Base-by-base conservation (phyloP, 2,113 vertebrate genomes). In the Rhinopomastus cyanomelas region DNA sequence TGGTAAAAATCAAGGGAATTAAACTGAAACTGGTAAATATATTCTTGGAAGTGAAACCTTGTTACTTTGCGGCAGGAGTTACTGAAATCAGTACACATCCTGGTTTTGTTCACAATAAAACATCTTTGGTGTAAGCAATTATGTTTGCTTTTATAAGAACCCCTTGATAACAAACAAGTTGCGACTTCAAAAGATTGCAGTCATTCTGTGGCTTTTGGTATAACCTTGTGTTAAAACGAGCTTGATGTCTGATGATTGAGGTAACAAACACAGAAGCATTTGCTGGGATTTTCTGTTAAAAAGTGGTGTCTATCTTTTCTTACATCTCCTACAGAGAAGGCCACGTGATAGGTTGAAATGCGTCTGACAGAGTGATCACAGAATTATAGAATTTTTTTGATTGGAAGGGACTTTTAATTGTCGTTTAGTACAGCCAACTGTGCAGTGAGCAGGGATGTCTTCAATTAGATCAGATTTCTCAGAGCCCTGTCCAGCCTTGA, bases 321-420 rank as follows among this genome's bases (percentile, higher is more conserved):
- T 62, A 2, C 5, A 75, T n/a, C 16, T 42, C 3, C n/a, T 2
- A 32, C 12, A 2, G 1, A 19, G 48, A 77, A 26, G 30, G 2
- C 22, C 1, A 0, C 23, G 26, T 27, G 23, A 9, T 74, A 51
- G 9, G 20, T 66, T 18, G 11, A 69, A 71, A 21, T 12, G 1
- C n/a, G 30, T 73, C 5, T 44, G n/a, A 8, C 21, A 59, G 26
- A n/a, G 13, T 34, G 14, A 13, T 26, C 15, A 15, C 15, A 15
- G 39, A 42, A 15, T 42, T 15, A 42, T 42, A 42, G 39, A 42
- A 42, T 42, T 42, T 11, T 42, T 42, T 42, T 11, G 39, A 42
- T 42, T 42, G 39, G 15, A 42, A 42, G 39, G 39, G 39, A 42
- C 39, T 42, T 42, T 42, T 42, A 42, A 42, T 11, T 11, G 39